Percentiles rank a stretch among this genome's conserved stretches.
phyloP scores from a whole-genome alignment of 2,888 invertebrate species.

The Zonitis immaculata region DNA sequence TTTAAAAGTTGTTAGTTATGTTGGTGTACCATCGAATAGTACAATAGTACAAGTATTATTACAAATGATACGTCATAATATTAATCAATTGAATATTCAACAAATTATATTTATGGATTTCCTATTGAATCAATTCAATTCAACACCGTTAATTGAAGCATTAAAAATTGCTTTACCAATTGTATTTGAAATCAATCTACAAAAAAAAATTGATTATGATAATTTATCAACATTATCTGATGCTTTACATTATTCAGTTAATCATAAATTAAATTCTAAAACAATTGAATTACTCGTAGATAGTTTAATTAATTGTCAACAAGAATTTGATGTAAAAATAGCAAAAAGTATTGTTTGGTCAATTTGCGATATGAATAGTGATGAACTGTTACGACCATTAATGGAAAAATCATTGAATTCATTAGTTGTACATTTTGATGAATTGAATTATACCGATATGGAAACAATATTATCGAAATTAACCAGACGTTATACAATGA shows the following conservation, averaged over 20 bases:
- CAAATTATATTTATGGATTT: constrained; percentile 62
- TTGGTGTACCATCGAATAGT: constrained; percentile 57
- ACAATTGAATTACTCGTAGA: constrained; percentile 54
- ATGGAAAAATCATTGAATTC: constrained; percentile 53
- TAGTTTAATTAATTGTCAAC: constrained; percentile 50
- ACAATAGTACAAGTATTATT: constrained; percentile 59
- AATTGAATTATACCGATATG: constrained; percentile 51
- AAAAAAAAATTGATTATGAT: constrained; percentile 54
- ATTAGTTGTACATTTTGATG: constrained; percentile 48
- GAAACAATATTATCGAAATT: constrained; percentile 52
- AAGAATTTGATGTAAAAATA: constrained; percentile 47
- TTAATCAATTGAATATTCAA: constrained; percentile 57
- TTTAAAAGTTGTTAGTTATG: constrained; percentile 55
- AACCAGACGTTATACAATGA: constrained; percentile 48
- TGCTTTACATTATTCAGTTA: constrained; percentile 54
- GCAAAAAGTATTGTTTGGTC: constrained; percentile 54
- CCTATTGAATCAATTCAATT: constrained; percentile 52
- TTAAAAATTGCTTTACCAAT: constrained; percentile 61
- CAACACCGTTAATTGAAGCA: constrained; percentile 58
- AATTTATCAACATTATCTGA: constrained; percentile 53
- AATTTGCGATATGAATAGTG: constrained; percentile 51
- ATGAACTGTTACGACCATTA: constrained; percentile 50
- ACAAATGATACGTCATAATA: constrained; percentile 57
- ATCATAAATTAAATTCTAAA: constrained; percentile 51
- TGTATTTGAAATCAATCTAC: constrained; percentile 61